These are phyloP conservation scores for Amiota minor DNA, from an alignment of 2,888 invertebrate genomes.

Conservation along the genomic window DNA sequence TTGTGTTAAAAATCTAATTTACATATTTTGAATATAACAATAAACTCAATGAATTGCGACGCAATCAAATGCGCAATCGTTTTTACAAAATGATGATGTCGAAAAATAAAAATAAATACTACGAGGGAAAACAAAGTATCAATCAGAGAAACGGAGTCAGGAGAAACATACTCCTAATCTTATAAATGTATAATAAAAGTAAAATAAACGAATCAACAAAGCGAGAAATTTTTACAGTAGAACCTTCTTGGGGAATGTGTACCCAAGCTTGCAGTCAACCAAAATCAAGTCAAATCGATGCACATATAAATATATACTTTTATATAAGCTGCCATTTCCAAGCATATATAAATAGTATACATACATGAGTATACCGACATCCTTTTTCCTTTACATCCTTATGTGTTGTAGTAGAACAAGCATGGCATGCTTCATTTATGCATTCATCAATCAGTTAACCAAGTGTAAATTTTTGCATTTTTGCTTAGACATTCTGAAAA, in stretches of 20 bases:
- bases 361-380: neutral
- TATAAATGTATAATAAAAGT: constrained; percentile 12
- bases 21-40: constrained; percentile 65
- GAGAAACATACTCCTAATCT: neutral
- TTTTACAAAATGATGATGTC: constrained; percentile 5
- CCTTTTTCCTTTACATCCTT: neutral
- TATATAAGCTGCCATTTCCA: neutral
- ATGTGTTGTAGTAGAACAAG: neutral
- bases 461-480: constrained; percentile 69
- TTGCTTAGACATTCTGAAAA: constrained; percentile 42
- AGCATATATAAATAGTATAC: neutral
- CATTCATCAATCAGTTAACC: constrained; percentile 71
- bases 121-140: neutral
- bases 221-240: constrained; percentile 9
- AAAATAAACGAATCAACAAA: constrained; percentile 26
- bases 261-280: constrained; percentile 11
- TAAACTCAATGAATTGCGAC: constrained; percentile 63
- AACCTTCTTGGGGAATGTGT: neutral
- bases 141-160: neutral
- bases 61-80: constrained; percentile 40
- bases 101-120: constrained; percentile 23
- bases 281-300: constrained; percentile 23
- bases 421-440: constrained; percentile 64
- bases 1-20: constrained; percentile 60
- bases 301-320: constrained; percentile 2